Evolutionary conservation across 2,888 invertebrate species (phyloP).

Genomic region (Morpho helenor): DNA sequence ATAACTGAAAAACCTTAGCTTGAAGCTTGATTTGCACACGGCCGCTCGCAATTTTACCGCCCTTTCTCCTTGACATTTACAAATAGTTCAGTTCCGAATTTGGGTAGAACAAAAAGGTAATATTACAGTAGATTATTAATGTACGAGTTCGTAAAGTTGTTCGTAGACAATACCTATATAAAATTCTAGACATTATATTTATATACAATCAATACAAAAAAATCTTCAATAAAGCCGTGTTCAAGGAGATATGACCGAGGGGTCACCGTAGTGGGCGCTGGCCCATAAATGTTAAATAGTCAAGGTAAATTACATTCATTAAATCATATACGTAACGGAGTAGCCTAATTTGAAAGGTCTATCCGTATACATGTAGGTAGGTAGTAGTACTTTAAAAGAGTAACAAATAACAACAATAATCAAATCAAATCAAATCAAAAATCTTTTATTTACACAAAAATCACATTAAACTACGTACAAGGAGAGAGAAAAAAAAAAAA

Average conservation of each 20-base stretch:
- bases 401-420: no score
- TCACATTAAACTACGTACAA: no score
- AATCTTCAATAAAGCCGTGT: constrained; percentile 1
- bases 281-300: constrained; percentile 24
- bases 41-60: constrained; percentile 42
- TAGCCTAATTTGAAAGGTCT: constrained; percentile 7
- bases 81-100: constrained; percentile 16
- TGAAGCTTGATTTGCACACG: constrained; percentile 54
- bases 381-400: no score
- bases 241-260: constrained; percentile 12
- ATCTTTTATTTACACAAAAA: no score
- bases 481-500: no score
- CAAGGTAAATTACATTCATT: constrained; percentile 28
- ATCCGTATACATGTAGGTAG: no score
- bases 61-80: constrained; percentile 65
- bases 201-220: constrained; percentile 8
- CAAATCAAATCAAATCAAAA: no score
- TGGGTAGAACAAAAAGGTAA: constrained; percentile 8
- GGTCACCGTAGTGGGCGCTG: constrained; percentile 14
- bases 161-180: background rate
- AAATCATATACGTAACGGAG: constrained; percentile 6
- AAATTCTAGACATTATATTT: background rate
- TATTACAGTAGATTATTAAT: background rate
- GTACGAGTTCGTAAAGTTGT: background rate
- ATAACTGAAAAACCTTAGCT: constrained; percentile 66